A percentile compares a stretch with the other conserved stretches of the same genome.
phyloP scores from a whole-genome alignment of 2,888 invertebrate species.

The Rhingia rostrata region DNA sequence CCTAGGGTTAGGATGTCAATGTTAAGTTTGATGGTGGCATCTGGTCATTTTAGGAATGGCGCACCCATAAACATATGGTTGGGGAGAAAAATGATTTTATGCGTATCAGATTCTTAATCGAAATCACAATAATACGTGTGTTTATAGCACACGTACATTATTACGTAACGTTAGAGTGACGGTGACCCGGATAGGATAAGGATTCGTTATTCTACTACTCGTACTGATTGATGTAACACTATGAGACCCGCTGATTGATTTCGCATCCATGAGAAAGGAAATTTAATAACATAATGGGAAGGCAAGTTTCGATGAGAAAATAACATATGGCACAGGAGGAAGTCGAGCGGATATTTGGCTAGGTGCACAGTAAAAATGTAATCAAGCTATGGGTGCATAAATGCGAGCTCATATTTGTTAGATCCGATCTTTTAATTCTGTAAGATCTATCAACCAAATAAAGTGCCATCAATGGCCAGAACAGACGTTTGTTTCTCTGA shows the following conservation, averaged over 20 bases:
- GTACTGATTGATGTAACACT: not conserved
- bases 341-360: too few relatives aligned
- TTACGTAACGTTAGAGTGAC: not conserved
- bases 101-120: conserved; percentile 21
- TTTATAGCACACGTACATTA: not conserved
- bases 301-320: too few relatives aligned
- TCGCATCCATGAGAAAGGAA: not conserved
- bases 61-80: too few relatives aligned
- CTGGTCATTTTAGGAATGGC: not conserved
- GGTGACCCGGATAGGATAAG: too few relatives aligned
- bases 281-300: not conserved
- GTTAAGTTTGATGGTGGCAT: not conserved
- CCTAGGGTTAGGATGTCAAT: conserved; percentile 21
- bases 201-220: not conserved
- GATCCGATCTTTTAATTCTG: too few relatives aligned
- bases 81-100: not conserved
- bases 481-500: too few relatives aligned
- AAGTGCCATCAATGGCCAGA: too few relatives aligned
- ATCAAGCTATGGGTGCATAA: too few relatives aligned
- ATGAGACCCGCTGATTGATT: conserved; percentile 26
- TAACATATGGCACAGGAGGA: too few relatives aligned
- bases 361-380: too few relatives aligned
- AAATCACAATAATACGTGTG: not conserved
- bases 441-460: too few relatives aligned
- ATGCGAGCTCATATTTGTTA: too few relatives aligned